Evolutionary conservation across 1,140 invertebrate genomes (phyloP).

Genomic region (Habropoda laboriosa): DNA sequence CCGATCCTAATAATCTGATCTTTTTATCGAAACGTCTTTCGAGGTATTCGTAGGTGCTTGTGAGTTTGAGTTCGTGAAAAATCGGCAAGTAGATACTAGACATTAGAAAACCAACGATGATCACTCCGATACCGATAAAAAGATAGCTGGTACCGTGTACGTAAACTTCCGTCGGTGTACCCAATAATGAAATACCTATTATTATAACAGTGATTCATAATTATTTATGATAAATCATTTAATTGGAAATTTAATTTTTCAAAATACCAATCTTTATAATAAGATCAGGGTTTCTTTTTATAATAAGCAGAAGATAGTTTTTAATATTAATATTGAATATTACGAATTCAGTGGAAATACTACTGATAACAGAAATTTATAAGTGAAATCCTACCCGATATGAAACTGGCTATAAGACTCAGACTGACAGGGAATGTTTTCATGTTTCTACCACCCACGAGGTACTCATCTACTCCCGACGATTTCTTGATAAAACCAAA

Average conservation of each 20-base stretch:
- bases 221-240: too few relatives aligned
- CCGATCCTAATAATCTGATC: conserved; percentile 88
- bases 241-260: too few relatives aligned
- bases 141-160: conserved; percentile 88
- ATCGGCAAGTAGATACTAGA: conserved; percentile 89
- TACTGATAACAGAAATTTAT: not conserved
- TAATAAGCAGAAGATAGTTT: too few relatives aligned
- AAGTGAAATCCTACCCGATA: conserved; percentile 66
- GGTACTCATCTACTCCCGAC: conserved; percentile 87
- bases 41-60: conserved; percentile 93
- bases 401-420: conserved; percentile 90
- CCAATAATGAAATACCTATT: conserved; percentile 86
- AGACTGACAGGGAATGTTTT: conserved; percentile 89
- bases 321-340: not conserved
- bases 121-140: conserved; percentile 84
- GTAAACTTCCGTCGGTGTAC: conserved; percentile 93
- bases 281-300: too few relatives aligned
- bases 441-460: conserved; percentile 93
- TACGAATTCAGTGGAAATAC: too few relatives aligned
- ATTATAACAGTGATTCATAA: not conserved
- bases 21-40: conserved; percentile 88
- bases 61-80: conserved; percentile 90
- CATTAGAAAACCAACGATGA: conserved; percentile 86
- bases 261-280: too few relatives aligned
- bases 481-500: conserved; percentile 89